Base-by-base conservation (phyloP, 2,888 invertebrate genomes). In the Drosophila vallismaia region DNA sequence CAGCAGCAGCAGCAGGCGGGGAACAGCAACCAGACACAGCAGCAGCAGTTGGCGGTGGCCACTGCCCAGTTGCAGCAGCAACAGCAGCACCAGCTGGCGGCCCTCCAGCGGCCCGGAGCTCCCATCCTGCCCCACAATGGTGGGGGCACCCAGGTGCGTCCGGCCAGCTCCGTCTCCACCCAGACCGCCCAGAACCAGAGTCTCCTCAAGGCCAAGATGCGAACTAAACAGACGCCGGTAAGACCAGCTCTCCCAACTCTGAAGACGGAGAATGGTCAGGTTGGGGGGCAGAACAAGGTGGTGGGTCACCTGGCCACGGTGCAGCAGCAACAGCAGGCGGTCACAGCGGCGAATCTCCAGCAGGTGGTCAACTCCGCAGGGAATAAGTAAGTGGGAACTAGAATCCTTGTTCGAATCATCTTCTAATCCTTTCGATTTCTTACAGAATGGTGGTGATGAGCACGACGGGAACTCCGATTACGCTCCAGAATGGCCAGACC, bases 161-260 rank as follows among this genome's bases (percentile, higher is more conserved):
- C 97, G 0, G 96, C 93, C 4, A 95, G 96, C 78, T 96, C 96
- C 0, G 97, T 97, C 9, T 96, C 97, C 5, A 97, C 97, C 0
- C 97, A 97, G 91, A 97, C 97, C 0, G 92, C 93, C 1, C 91
- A 92, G 69, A 92, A 92, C 66, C 92, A 92, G 71, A 91, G 89
- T 59, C 75, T 91, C 52, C 80, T 92, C 3, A 91, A 92, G 58
- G 91, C 92, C 6, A 93, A 93, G 79, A 92, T 94, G 90, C 94
- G 96, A 19, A 95, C 95, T 54, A 96, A 96, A 91, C 94, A 94
- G 44, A 92, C 93, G 44, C 93, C 93, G 74, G 93, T 94, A 77
- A 92, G 94, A 63, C 95, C 96, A n/a, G 95, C 95, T 24, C 94
- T 95, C 69, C 92, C 93, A 51, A 91, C 91, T 59, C 91, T 94